Evolutionary conservation across 2,888 invertebrate genomes (phyloP), one percentile per base, ranked within the genome.

Genomic region (Cryptus viduatorius): DNA sequence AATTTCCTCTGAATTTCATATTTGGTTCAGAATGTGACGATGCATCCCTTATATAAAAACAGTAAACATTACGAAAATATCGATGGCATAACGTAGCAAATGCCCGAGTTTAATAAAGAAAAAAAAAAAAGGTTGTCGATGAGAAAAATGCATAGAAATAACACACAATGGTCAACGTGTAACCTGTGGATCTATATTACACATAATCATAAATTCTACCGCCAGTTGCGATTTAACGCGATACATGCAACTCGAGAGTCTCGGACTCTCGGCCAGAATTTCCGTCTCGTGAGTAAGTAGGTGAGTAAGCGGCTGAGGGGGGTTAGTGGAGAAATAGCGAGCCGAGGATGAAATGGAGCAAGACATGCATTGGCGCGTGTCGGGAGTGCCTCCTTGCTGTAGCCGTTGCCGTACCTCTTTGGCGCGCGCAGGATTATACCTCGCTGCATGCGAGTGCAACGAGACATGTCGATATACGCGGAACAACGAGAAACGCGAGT

Each of bases 331-430:
- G 89, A 90, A 90, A 92, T 89, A 89, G 90, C 91, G 88, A 90
- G 82, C 71, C 84, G 84, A 82, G 90, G 90, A 92, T 91, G 92
- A 93, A 93, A 93, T 93, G 92, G 93, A 93, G 93, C 93, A 92
- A 92, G 91, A 93, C 93, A 90, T 88, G 93, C 92, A 93, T 92
- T 93, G 92, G 91, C 93, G 93, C 93, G 93, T 93, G 93, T 93
- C 93, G 93, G 92, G 92, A 90, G 92, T 91, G 92, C 91, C 92
- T 91, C 87, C 88, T 71, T 79, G 82, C 68, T 82, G 31, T 64
- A 65, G 31, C 68, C 37, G 3, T 56, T 65, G 56, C 12, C 37
- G 19, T 37, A 12, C 44, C 53, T 42, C 29, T 53, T 37, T 67
- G 69, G 59, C 65, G 72, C 79, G 48, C 46, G 48, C 48, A 14